These are phyloP conservation scores for Glandiceps talaboti DNA, from an alignment of 53 echinoderm and acorn worm genomes.

Conservation along the genomic window DNA sequence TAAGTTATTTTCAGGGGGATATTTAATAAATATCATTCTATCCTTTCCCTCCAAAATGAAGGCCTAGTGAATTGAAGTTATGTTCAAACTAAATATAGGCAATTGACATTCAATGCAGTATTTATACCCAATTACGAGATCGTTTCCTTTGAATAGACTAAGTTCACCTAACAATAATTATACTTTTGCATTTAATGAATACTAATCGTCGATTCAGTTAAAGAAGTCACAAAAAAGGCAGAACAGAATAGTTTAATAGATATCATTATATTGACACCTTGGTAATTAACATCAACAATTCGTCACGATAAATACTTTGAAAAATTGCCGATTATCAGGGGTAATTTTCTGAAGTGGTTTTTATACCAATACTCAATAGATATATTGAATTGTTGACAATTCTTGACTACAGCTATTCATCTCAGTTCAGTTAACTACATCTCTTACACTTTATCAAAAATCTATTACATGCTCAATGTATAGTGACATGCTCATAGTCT, in stretches of 20 bases:
- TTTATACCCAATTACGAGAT: background rate
- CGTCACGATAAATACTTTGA: background rate
- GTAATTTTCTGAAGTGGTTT: background rate
- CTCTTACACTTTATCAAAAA: too few relatives aligned
- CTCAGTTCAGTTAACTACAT: background rate
- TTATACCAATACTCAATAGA: background rate
- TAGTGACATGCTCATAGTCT: too few relatives aligned
- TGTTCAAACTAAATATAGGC: background rate
- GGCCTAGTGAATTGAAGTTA: constrained; percentile 1
- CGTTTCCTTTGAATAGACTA: background rate
- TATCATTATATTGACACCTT: background rate
- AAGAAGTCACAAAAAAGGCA: background rate
- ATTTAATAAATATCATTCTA: background rate
- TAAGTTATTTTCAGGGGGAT: background rate
- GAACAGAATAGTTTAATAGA: background rate
- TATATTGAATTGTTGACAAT: background rate
- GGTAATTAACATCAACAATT: background rate
- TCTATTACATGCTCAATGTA: too few relatives aligned
- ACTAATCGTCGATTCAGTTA: background rate
- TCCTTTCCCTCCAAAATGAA: constrained; percentile 6
- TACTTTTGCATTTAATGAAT: background rate
- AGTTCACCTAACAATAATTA: background rate
- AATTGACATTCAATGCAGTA: background rate
- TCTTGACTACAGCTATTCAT: background rate
- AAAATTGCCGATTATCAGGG: background rate